Percentiles rank a stretch among this genome's conserved stretches.
phyloP scores from a whole-genome alignment of 2,797 vertebrate species.

The Botia kubotai region DNA sequence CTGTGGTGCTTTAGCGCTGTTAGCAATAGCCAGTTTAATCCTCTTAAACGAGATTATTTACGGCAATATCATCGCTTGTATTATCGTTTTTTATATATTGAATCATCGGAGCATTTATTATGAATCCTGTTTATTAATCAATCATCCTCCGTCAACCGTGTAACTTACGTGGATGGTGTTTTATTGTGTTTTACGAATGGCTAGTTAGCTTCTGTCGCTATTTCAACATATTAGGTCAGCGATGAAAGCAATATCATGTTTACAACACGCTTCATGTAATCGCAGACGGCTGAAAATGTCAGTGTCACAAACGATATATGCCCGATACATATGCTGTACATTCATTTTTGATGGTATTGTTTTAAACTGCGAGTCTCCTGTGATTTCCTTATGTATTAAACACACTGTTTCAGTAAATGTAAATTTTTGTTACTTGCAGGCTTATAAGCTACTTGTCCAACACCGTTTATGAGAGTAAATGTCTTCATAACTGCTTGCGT shows the following conservation, averaged over 20 bases:
- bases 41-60: neutral
- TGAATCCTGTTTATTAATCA: no score
- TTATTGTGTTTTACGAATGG: neutral
- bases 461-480: neutral
- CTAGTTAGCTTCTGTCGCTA: conserved; percentile 22
- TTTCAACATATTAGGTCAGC: neutral
- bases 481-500: neutral
- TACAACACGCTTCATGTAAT: neutral
- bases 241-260: neutral
- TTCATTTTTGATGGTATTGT: neutral
- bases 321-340: no score
- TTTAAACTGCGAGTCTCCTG: neutral
- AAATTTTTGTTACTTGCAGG: no score
- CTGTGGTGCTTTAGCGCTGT: neutral
- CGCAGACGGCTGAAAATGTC: no score
- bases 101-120: neutral
- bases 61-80: neutral
- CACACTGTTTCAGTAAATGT: no score
- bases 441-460: no score
- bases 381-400: no score
- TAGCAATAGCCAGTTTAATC: conserved; percentile 6
- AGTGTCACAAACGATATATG: no score
- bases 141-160: no score
- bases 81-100: no score
- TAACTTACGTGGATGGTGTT: no score